phyloP scores from a whole-genome alignment of 53 echinoderm and acorn worm species.

The Holothuria leucospilota region DNA sequence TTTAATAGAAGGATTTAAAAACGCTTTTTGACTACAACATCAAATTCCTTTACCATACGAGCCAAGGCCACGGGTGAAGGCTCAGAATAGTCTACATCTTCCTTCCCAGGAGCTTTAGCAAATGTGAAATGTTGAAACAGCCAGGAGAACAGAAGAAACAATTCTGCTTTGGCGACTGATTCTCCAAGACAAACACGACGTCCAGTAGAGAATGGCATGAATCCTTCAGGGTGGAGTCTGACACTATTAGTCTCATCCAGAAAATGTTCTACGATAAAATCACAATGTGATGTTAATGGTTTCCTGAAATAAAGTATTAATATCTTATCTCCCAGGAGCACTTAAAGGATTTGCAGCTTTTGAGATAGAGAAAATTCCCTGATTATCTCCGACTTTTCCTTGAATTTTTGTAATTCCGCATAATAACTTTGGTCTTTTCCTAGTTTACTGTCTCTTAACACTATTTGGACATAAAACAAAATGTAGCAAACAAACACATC shows the following conservation, averaged over 20 bases:
- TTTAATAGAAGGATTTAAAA: constrained; percentile 1
- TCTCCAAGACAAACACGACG: constrained; percentile 75
- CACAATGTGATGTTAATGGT: no score
- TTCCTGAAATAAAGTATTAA: no score
- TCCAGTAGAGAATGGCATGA: constrained; percentile 65
- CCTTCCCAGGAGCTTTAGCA: constrained; percentile 59
- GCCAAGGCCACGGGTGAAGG: background rate
- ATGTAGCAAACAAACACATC: no score
- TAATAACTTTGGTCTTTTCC: no score
- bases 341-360: no score
- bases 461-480: no score
- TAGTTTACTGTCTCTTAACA: no score
- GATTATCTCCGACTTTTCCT: no score
- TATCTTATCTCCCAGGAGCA: no score
- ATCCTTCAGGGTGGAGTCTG: constrained; percentile 53
- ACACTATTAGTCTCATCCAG: constrained; percentile 61
- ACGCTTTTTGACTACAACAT: constrained; percentile 15
- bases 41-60: background rate
- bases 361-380: no score
- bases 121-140: constrained; percentile 68
- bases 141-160: constrained; percentile 70
- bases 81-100: constrained; percentile 1
- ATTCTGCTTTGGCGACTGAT: constrained; percentile 67
- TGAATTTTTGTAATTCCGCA: no score
- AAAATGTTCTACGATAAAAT: constrained; percentile 36